Evolutionary conservation across 1,140 invertebrate genomes (phyloP).

Genomic region (Pogonomyrmex californicus): DNA sequence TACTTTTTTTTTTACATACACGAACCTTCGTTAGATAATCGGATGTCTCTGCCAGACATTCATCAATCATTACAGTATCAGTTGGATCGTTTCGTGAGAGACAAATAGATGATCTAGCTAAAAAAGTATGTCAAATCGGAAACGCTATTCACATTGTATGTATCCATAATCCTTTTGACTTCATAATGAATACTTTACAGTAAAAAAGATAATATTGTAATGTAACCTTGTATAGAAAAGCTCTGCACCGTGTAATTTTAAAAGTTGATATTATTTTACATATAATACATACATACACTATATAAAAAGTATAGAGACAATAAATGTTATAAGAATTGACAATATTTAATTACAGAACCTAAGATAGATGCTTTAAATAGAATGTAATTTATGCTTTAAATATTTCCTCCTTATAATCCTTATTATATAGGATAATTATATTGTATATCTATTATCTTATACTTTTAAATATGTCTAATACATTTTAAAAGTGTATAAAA

Average conservation of each 20-base stretch:
- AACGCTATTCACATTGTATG: neutral
- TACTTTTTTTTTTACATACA: constrained; percentile 50
- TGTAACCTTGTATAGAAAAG: neutral
- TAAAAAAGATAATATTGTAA: constrained; percentile 16
- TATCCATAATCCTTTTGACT: neutral
- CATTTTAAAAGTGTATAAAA: neutral
- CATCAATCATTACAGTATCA: constrained; percentile 75
- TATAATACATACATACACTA: neutral
- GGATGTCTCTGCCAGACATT: constrained; percentile 67
- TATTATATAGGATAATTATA: neutral
- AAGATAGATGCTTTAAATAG: neutral
- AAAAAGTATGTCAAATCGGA: constrained; percentile 57
- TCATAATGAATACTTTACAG: neutral
- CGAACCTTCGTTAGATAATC: constrained; percentile 64
- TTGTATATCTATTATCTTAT: neutral
- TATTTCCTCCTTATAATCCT: neutral
- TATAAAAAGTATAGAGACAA: neutral
- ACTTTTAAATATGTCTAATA: neutral
- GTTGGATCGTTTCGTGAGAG: constrained; percentile 39
- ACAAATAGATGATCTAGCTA: constrained; percentile 52
- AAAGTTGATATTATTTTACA: neutral
- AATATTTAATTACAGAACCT: neutral
- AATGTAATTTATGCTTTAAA: neutral
- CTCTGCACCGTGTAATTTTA: neutral
- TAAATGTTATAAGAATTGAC: neutral